A percentile compares a stretch with the other conserved stretches of the same genome.
Evolutionary conservation across 2,888 invertebrate species (phyloP).

Genomic region (Chironomus riparius): DNA sequence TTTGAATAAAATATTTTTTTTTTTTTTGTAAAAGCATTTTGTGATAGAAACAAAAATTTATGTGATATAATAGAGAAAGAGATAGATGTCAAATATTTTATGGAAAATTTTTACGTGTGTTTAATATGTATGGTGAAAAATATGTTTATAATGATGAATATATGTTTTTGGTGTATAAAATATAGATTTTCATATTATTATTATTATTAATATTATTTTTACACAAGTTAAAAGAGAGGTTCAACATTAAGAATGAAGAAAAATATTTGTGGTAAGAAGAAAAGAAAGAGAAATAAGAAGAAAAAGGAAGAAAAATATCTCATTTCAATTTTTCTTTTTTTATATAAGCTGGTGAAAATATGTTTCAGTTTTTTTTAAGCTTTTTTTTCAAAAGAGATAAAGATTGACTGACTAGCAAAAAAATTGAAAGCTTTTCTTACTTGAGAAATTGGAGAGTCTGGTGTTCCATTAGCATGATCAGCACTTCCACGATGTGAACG

Average conservation of each 20-base stretch:
- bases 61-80: not conserved
- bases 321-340: not conserved
- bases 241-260: too few species aligned
- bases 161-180: too few species aligned
- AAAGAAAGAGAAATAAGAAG: not conserved
- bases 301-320: not conserved
- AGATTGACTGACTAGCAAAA: too few species aligned
- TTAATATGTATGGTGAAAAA: not conserved
- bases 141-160: too few species aligned
- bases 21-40: too few species aligned
- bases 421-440: conserved; percentile 31
- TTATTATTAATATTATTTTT: too few species aligned
- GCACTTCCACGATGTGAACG: conserved; percentile 12
- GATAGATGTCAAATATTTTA: too few species aligned
- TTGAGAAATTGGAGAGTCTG: conserved; percentile 43
- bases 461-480: conserved; percentile 32
- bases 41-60: not conserved
- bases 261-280: not conserved
- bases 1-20: not conserved
- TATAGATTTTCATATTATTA: too few species aligned
- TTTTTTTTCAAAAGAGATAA: not conserved
- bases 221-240: too few species aligned
- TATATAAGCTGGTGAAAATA: not conserved
- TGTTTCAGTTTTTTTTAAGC: not conserved
- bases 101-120: not conserved